phyloP scores from a whole-genome alignment of 2,797 vertebrate genomes.

The Xiphorhynchus erythropygius region DNA sequence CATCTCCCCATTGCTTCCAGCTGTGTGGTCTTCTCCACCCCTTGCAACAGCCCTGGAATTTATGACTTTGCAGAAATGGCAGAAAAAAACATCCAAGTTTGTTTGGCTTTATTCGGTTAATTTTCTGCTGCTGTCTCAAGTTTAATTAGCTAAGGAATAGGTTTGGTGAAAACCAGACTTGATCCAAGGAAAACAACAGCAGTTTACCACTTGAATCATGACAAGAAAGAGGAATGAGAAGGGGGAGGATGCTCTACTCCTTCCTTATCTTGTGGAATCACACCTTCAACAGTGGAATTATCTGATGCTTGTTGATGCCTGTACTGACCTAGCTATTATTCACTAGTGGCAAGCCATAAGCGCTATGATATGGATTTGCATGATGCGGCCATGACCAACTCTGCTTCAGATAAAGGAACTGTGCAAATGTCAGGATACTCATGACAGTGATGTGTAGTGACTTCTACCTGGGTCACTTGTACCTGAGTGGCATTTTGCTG shows the following conservation, averaged over 20 bases:
- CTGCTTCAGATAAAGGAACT: not conserved
- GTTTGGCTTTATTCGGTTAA: not conserved
- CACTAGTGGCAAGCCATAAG: not conserved
- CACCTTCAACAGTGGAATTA: not conserved
- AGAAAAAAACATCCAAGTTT: not conserved
- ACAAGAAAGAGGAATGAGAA: not conserved
- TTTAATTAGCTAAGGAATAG: not conserved
- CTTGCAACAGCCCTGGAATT: not conserved
- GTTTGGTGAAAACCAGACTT: not conserved
- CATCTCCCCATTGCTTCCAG: not conserved
- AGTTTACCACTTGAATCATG: not conserved
- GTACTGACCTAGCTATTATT: not conserved
- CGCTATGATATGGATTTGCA: not conserved
- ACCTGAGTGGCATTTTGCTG: not conserved
- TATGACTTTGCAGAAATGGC: not conserved
- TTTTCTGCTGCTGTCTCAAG: not conserved
- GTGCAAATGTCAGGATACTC: not conserved
- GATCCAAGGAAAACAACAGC: not conserved
- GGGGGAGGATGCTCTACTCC: not conserved
- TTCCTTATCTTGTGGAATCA: not conserved
- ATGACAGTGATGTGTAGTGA: not conserved
- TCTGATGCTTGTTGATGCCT: not conserved
- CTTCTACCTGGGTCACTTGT: not conserved
- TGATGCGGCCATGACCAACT: not conserved
- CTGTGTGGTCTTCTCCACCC: not conserved